Evolutionary conservation across 2,888 invertebrate genomes (phyloP), one percentile per base, ranked within the genome.

Genomic region (Aethes cnicana): DNA sequence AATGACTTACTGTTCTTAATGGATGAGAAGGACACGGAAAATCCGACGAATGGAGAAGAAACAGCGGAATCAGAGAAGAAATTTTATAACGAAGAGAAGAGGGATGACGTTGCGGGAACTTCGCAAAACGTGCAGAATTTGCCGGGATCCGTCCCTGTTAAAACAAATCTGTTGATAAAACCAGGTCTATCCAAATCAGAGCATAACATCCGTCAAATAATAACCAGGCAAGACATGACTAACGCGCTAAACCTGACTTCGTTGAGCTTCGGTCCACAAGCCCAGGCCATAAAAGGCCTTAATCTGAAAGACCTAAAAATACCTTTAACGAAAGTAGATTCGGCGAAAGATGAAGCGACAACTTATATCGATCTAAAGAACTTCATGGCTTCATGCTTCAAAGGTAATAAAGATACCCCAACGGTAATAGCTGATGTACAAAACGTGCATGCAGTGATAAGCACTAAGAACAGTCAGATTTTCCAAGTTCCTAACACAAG

Each of bases 181-280:
- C 64, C 79, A 44, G 82, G 84, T 0, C 61, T 82, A 32, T 89
- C 88, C 0, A 89, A 86, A 71, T 89, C 88, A 1, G 88, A 89
- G 59, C 87, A 88, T 49, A 84, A 70, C 48, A 70, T 89, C 26
- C 68, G 82, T 53, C 77, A 83, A 54, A 74, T 81, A 4, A 78
- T 85, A 20, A 86, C 86, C 35, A 64, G 63, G 7, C 76, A 80
- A 67, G 85, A 89, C 56, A 77, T 84, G 11, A 74, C 80, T 0
- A 77, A 83, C 17, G 84, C 86, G 1, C 53, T 88, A 1, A 82
- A 78, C 47, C 33, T 72, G 11, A 69, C 73, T 36, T 84, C 86
- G 1, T 39, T 84, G 4, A 87, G 76, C 48, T 80, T 80, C 21
- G 72, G 68, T 5, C 58, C 73, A 8, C 64, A 70, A 2, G 63